These are phyloP conservation scores for Ochropleura plecta DNA, from an alignment of 2,888 invertebrate genomes.

Conservation along the genomic window DNA sequence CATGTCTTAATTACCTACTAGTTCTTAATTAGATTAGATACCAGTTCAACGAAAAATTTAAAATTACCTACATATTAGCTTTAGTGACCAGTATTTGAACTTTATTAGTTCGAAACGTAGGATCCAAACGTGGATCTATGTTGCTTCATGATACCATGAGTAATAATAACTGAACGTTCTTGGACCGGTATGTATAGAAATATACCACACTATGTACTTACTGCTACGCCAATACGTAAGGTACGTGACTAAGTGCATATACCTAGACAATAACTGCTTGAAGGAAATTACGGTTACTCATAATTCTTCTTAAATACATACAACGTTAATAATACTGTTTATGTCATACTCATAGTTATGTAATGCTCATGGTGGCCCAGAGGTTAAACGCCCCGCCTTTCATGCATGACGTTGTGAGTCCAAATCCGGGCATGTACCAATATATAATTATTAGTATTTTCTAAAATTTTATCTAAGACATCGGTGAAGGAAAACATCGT, in stretches of 20 bases:
- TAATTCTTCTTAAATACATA: slow-evolving; percentile 44
- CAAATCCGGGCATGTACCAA: too few species aligned
- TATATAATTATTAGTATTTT: too few species aligned
- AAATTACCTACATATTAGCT: neutral
- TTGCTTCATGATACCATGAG: neutral
- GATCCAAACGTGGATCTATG: neutral
- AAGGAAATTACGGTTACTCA: slow-evolving; percentile 48
- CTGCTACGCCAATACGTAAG: slow-evolving; percentile 45
- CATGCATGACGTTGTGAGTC: too few species aligned
- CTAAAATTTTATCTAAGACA: too few species aligned
- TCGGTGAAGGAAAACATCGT: too few species aligned
- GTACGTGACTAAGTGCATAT: slow-evolving; percentile 71
- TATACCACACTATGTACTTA: neutral
- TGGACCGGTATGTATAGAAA: neutral
- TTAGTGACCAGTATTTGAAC: neutral
- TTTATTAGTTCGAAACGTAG: neutral
- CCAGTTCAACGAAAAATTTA: neutral
- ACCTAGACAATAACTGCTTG: slow-evolving; percentile 45
- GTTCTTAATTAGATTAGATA: slow-evolving; percentile 4
- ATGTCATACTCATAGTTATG: slow-evolving; percentile 14
- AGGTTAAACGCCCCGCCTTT: too few species aligned
- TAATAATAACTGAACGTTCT: slow-evolving; percentile 18
- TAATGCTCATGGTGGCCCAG: neutral
- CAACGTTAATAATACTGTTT: slow-evolving; percentile 20
- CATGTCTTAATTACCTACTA: neutral